Evolutionary conservation across 2,113 vertebrate genomes (phyloP), one percentile per base, ranked within the genome.

Genomic region (Tamias sibiricus): DNA sequence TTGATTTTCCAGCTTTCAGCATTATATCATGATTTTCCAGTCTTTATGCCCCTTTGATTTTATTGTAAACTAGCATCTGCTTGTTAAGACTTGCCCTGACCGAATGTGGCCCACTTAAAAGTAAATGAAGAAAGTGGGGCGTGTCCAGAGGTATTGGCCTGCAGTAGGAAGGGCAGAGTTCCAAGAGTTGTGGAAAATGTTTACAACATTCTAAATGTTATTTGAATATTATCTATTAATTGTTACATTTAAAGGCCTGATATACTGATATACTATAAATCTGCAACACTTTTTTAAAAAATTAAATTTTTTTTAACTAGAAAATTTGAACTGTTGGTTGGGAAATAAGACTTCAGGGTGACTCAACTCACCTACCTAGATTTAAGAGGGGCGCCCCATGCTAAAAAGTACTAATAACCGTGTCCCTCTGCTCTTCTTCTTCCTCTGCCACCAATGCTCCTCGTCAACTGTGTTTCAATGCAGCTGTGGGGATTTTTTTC

Each of bases 241-340:
- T 77, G 74, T 22, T 87, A 71, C 19, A 95, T 95, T 93, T 91
- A 91, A 97, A 97, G 54, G 16, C 35, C 72, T 86, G 47, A 62
- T 69, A 64, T 13, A 75, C 4, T 86, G 11, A 64, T 76, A 93
- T 57, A 17, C 20, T n/a, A n/a, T n/a, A n/a, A n/a, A n/a, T n/a
- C 64, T 66, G 42, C 83, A 57, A 90, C 59, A 28, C 75, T 85
- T 91, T 88, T 83, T 84, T 83, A 54, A 37, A 95, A 95, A 92
- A 87, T 6, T 37, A 37, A 37, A 72, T 79, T 81, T 74, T 87
- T 83, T 77, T 92, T 82, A 69, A 82, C 69, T 49, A 64, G 44
- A 90, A 95, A 85, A 88, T 93, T 49, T 69, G 22, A 93, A 83
- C 91, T 72, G 13, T 80, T 86, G n/a, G 35, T 72, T 68, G 42